These are phyloP conservation scores for Hydropotes inermis DNA, from an alignment of 2,113 vertebrate genomes.

Conservation along the genomic window DNA sequence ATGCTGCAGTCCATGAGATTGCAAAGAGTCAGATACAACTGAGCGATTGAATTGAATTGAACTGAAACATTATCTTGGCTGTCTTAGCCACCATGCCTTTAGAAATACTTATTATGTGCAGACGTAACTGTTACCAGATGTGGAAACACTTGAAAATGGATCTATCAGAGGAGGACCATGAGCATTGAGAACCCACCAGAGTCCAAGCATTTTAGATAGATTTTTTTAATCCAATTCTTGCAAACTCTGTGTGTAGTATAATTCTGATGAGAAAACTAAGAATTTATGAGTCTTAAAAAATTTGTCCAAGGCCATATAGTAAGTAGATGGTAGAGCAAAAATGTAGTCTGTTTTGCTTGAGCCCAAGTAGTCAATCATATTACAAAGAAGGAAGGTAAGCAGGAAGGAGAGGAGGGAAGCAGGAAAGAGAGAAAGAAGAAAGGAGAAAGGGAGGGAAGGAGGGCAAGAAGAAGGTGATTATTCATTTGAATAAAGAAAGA, in stretches of 20 bases:
- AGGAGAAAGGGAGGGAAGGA: accelerated
- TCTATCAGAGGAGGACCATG: background rate
- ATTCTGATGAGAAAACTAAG: background rate
- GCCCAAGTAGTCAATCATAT: background rate
- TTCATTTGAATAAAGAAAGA: background rate
- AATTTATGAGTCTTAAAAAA: background rate
- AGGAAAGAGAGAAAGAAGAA: accelerated
- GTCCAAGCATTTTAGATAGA: background rate
- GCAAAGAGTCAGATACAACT: background rate
- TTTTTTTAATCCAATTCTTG: background rate
- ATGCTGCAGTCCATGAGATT: background rate
- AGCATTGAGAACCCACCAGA: too few species aligned
- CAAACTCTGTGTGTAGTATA: background rate
- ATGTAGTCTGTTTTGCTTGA: background rate
- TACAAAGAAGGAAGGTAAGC: background rate
- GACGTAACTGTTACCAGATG: background rate
- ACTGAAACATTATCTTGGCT: background rate
- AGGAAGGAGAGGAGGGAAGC: background rate
- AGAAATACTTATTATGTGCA: background rate
- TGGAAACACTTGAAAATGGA: background rate
- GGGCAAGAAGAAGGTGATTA: background rate
- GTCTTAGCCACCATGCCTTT: background rate
- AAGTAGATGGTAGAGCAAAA: background rate
- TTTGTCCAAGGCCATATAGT: background rate
- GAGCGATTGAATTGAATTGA: background rate